Percentiles rank a stretch among this genome's conserved stretches.
Evolutionary conservation across 2,888 invertebrate species (phyloP).

Genomic region (Diabrotica balteata): DNA sequence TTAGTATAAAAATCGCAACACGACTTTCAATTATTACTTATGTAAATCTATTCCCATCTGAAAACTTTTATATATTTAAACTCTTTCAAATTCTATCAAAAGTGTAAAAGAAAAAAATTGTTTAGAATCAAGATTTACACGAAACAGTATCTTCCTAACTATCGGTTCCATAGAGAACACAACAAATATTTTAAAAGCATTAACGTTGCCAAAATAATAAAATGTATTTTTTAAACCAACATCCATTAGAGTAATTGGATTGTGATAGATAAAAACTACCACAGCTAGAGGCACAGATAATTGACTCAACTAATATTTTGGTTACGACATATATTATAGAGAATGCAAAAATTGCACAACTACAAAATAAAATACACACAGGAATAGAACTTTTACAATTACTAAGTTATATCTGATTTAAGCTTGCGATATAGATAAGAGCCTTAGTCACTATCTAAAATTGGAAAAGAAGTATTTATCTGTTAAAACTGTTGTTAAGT

Average conservation of each 20-base stretch:
- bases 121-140: too few relatives aligned
- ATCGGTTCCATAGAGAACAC: too few relatives aligned
- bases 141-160: too few relatives aligned
- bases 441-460: conserved; percentile 1
- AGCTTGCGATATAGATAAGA: conserved; percentile 23
- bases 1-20: too few relatives aligned
- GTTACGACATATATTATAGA: conserved; percentile 60
- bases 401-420: conserved; percentile 20
- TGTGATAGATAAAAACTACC: conserved; percentile 60
- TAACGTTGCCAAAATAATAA: background rate
- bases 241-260: conserved; percentile 26
- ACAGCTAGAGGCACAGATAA: conserved; percentile 68
- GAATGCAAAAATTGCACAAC: conserved; percentile 55
- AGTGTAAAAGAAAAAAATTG: too few relatives aligned
- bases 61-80: too few relatives aligned
- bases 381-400: conserved; percentile 42
- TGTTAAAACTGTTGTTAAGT: too few relatives aligned
- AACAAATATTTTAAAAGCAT: background rate
- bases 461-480: conserved; percentile 14
- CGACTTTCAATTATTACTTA: too few relatives aligned
- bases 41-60: too few relatives aligned
- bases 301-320: conserved; percentile 68
- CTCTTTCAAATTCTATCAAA: too few relatives aligned
- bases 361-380: conserved; percentile 58
- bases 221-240: conserved; percentile 5